These are phyloP conservation scores for Leptopterna dolabrata DNA, from an alignment of 2,888 invertebrate genomes.

Conservation along the genomic window DNA sequence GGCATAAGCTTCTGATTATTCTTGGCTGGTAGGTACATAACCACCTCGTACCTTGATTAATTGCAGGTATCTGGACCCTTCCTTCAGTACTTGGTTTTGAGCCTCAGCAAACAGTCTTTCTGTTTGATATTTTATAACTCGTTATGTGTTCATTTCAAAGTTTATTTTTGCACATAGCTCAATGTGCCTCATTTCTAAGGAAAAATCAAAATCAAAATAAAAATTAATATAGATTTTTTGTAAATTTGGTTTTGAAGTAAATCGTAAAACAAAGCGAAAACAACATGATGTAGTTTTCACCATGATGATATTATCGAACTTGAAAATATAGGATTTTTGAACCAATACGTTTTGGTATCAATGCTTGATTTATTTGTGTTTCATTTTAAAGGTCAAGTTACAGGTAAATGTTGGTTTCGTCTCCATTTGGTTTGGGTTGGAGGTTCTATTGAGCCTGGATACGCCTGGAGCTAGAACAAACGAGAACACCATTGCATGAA, in stretches of 20 bases:
- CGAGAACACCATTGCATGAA: neutral
- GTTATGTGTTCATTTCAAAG: neutral
- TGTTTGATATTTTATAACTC: neutral
- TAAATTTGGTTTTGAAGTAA: neutral
- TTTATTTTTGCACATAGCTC: neutral
- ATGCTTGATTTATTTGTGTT: neutral
- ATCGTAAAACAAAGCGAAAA: neutral
- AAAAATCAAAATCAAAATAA: neutral
- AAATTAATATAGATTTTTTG: neutral
- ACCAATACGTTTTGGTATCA: neutral
- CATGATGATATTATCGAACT: no score
- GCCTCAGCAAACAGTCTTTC: no score
- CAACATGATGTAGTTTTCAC: neutral
- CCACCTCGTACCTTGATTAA: no score
- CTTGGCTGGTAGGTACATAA: no score
- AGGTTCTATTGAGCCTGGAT: conserved; percentile 1
- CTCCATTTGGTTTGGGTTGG: neutral
- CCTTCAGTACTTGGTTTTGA: no score
- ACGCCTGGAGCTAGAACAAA: conserved; percentile 41
- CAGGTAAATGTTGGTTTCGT: neutral
- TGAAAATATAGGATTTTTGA: neutral
- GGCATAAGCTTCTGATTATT: no score
- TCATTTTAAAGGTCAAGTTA: neutral
- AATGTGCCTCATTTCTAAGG: neutral
- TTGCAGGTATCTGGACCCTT: no score